A percentile compares a stretch with the other conserved stretches of the same genome.
Conservation (phyloP, 2,888 invertebrate genomes). For the Drosophila falleni region DNA sequence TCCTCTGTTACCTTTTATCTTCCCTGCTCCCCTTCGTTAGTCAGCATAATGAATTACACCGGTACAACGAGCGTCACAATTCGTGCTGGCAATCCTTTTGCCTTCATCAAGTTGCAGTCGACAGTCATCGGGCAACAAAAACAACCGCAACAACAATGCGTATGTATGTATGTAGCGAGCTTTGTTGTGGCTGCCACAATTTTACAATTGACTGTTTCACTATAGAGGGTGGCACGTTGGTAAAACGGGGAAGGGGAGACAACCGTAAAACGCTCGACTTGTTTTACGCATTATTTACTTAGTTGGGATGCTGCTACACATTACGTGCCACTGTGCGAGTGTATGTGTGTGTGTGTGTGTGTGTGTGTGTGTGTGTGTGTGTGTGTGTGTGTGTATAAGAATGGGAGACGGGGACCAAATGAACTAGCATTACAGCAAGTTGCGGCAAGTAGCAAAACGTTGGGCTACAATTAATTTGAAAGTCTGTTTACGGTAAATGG, state of each 20-base stretch:
- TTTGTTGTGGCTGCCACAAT: conserved; percentile 70
- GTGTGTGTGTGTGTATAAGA: conserved; percentile 20
- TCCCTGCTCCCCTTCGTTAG: conserved; percentile 33
- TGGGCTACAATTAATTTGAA: conserved; percentile 72
- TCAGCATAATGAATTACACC: conserved; percentile 66
- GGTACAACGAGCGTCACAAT: conserved; percentile 43
- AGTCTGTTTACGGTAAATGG: conserved; percentile 47
- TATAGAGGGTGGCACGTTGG: conserved; percentile 9
- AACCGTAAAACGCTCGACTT: conserved; percentile 76
- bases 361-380: conserved; percentile 19
- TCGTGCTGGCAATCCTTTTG: conserved; percentile 57
- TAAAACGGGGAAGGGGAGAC: not conserved
- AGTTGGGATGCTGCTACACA: conserved; percentile 62
- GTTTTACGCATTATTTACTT: conserved; percentile 80
- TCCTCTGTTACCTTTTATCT: not conserved
- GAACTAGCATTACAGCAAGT: conserved; percentile 70
- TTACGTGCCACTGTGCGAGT: conserved; percentile 28
- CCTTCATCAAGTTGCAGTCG: conserved; percentile 64
- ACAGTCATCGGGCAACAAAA: conserved; percentile 43
- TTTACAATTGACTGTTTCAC: conserved; percentile 76
- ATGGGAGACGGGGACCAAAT: conserved; percentile 65
- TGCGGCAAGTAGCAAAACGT: conserved; percentile 75
- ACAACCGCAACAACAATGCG: conserved; percentile 13
- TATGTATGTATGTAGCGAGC: conserved; percentile 21
- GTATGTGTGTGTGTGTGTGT: conserved; percentile 28